phyloP scores from a whole-genome alignment of 2,113 vertebrate species.

The Symphodus melops region DNA sequence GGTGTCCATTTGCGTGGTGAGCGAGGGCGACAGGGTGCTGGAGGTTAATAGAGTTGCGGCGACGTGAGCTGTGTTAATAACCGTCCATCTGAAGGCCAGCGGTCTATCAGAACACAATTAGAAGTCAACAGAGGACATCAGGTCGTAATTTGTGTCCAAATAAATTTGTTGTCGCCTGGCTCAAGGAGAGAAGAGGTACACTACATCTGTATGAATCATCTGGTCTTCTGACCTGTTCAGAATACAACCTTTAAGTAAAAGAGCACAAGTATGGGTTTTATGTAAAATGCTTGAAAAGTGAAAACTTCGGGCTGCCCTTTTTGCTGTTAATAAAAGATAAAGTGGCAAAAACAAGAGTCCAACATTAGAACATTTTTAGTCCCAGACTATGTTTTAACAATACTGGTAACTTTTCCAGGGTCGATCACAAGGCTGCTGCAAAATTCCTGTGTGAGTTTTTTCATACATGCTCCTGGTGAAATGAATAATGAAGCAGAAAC shows the following conservation, averaged over 20 bases:
- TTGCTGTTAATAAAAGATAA: too few relatives aligned
- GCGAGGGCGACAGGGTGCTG: constrained; percentile 15
- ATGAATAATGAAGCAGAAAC: too few relatives aligned
- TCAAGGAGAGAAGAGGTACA: neutral
- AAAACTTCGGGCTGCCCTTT: too few relatives aligned
- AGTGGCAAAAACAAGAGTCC: too few relatives aligned
- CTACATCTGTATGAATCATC: neutral
- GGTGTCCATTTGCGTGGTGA: too few relatives aligned
- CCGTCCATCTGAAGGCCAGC: constrained; percentile 7
- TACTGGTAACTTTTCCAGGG: too few relatives aligned
- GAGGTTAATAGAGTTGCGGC: neutral
- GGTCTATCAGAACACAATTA: constrained; percentile 10
- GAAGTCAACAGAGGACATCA: constrained; percentile 21
- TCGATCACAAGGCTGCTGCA: too few relatives aligned
- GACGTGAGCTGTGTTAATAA: neutral
- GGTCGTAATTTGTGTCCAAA: neutral
- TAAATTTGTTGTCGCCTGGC: neutral
- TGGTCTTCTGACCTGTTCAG: neutral
- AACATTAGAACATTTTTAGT: too few relatives aligned
- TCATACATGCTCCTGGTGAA: neutral
- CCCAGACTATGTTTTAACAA: too few relatives aligned
- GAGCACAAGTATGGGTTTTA: neutral
- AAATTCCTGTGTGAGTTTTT: too few relatives aligned
- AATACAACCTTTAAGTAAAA: neutral
- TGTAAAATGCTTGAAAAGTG: neutral